These are phyloP conservation scores for Lamproptera curius DNA, from an alignment of 2,888 invertebrate genomes.

Conservation along the genomic window DNA sequence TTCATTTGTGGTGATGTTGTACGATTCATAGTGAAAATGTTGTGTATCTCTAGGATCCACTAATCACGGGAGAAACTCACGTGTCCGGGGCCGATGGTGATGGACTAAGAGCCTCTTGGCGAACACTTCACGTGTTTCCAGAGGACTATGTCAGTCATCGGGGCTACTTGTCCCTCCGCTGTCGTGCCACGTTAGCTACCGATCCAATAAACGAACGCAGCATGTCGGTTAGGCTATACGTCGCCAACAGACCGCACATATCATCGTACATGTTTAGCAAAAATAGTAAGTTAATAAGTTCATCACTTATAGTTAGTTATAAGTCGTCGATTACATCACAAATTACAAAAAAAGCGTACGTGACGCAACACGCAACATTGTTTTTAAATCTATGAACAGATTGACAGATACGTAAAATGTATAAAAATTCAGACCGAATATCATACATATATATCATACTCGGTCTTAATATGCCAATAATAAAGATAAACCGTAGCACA, in stretches of 20 bases:
- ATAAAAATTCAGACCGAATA: not conserved
- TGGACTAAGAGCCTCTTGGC: conserved; percentile 64
- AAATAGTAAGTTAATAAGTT: conserved; percentile 56
- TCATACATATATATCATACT: not conserved
- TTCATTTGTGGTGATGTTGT: too few relatives aligned
- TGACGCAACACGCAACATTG: not conserved
- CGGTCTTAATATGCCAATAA: too few relatives aligned
- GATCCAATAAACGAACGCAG: conserved; percentile 55
- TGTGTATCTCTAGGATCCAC: conserved; percentile 66
- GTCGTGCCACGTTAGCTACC: conserved; percentile 59
- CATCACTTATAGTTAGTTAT: not conserved
- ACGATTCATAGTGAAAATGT: too few relatives aligned
- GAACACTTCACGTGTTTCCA: conserved; percentile 62
- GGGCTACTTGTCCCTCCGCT: conserved; percentile 60
- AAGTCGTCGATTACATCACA: not conserved
- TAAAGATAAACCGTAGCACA: too few relatives aligned
- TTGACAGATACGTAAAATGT: not conserved
- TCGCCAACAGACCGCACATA: conserved; percentile 64
- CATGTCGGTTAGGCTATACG: conserved; percentile 67
- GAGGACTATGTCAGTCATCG: conserved; percentile 65
- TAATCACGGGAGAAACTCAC: conserved; percentile 57
- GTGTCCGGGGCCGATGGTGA: conserved; percentile 66
- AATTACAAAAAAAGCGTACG: not conserved
- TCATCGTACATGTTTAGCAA: conserved; percentile 73
- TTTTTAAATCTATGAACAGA: not conserved